phyloP scores from a whole-genome alignment of 2,113 vertebrate species.

The Mobula birostris region DNA sequence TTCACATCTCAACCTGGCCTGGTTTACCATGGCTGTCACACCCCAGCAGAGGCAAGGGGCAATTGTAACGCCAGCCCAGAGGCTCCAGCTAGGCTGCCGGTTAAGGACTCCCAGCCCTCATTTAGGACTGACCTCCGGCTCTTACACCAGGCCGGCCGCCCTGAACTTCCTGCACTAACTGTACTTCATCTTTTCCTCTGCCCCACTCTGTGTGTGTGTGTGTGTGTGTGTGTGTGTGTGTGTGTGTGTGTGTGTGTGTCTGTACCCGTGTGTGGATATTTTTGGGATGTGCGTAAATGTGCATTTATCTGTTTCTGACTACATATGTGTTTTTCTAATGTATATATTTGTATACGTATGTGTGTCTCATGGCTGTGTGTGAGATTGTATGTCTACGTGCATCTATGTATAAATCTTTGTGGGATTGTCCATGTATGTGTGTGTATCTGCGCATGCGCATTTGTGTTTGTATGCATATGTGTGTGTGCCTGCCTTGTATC shows the following conservation, averaged over 20 bases:
- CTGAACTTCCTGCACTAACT: not conserved
- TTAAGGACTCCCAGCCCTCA: not conserved
- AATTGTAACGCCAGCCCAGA: not conserved
- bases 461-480: not conserved
- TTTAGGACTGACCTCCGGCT: not conserved
- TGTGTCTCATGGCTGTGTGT: not conserved
- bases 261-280: not conserved
- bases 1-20: not conserved
- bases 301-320: not conserved
- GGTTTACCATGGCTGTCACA: not conserved
- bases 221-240: not conserved
- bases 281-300: not conserved
- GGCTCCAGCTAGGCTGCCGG: not conserved
- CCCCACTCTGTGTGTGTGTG: not conserved
- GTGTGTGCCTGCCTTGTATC: not conserved
- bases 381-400: not conserved
- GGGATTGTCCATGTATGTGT: slow-evolving; percentile 36
- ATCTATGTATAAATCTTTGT: not conserved
- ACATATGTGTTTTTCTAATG: too few species aligned
- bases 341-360: not conserved
- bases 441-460: slow-evolving; percentile 44
- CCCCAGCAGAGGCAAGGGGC: not conserved
- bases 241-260: not conserved
- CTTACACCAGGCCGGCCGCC: not conserved
- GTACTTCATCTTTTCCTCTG: slow-evolving; percentile 6